Evolutionary conservation across 2,797 vertebrate species (phyloP), one percentile per base, ranked within the genome.

Genomic region (Corythornis leucogaster): DNA sequence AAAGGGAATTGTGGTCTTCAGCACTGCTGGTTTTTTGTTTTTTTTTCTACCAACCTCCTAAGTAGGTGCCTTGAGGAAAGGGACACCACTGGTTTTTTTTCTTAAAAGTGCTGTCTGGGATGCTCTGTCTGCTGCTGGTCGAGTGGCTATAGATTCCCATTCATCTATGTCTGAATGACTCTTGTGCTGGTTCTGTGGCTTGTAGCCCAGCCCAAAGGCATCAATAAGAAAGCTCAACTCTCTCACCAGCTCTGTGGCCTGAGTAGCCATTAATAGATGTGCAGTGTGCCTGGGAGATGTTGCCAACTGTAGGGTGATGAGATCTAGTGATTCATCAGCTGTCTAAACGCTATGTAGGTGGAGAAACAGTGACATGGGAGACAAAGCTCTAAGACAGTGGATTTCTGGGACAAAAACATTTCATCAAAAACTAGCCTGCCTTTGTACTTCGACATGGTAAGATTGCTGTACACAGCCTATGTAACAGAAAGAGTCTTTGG

Each of bases 321-420:
- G 50, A 17, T 24, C 63, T 35, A 76, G 40, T 88, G 90, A 94
- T 69, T 94, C 78, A 92, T 40, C 77, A 7, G 40, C n/a, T 85
- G 68, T 67, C 75, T 80, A 63, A 88, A 86, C 9, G 53, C 54
- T 67, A 22, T 6, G 80, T 81, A 70, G 86, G 71, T 85, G 86
- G 88, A 67, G 38, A 50, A 69, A 11, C 16, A 38, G 48, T 5
- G 67, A 30, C 4, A 3, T 33, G 40, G 31, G 84, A 57, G 30
- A 46, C 28, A 42, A 10, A 86, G 57, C 74, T 88, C 35, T 50
- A 35, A 86, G 73, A 13, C 24, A 24, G 21, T 0, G 10, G 22
- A 25, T 73, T 73, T 63, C 67, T 76, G 51, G 43, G 54, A 26
- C 40, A 45, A 62, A 94, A 92, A 30, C 35, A 62, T 58, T 71